Evolutionary conservation across 2,113 vertebrate species (phyloP), one percentile per base, ranked within the genome.

Genomic region (Xiphophorus hellerii): DNA sequence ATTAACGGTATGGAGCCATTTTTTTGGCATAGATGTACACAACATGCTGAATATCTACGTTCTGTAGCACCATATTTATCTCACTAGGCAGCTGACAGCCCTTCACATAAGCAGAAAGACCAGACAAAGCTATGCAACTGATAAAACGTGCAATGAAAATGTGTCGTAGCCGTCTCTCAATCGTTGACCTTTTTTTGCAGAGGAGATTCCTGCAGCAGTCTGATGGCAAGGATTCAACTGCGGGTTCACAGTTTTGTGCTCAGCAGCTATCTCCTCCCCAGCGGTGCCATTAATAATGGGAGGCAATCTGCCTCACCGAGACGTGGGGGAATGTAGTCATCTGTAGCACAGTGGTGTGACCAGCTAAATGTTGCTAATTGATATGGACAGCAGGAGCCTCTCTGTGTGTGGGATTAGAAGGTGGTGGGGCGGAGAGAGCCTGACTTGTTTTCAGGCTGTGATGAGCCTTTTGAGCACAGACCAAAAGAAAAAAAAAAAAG

Each of bases 311-410:
- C 84, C 87, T 81, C 60, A 31, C 71, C 48, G 88, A 83, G 84
- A 90, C 28, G 76, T 83, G 90, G 91, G 51, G 90, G 87, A 78
- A 91, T 93, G 90, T 92, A 93, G 92, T 89, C 91, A 86, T 92
- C 88, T 90, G 90, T 65, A 83, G 87, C 90, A 37, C 89, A 88
- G 91, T 83, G 88, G 90, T 82, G 84, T 28, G 82, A 84, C 78
- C 69, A 51, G 80, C 87, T 92, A 90, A 92, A 90, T 86, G 89
- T 81, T 74, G 86, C 88, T 93, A 92, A 93, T 93, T 92, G 91
- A 91, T 88, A 84, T 84, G 89, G 90, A 89, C 90, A 84, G 90
- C 84, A 67, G 90, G 90, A 79, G 88, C 65, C 33, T 81, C 89
- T 76, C 78, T 35, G 90, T 76, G 88, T 92, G 89, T 81, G 87